Base-by-base conservation (phyloP, 2,113 vertebrate genomes). In the Takifugu flavidus region DNA sequence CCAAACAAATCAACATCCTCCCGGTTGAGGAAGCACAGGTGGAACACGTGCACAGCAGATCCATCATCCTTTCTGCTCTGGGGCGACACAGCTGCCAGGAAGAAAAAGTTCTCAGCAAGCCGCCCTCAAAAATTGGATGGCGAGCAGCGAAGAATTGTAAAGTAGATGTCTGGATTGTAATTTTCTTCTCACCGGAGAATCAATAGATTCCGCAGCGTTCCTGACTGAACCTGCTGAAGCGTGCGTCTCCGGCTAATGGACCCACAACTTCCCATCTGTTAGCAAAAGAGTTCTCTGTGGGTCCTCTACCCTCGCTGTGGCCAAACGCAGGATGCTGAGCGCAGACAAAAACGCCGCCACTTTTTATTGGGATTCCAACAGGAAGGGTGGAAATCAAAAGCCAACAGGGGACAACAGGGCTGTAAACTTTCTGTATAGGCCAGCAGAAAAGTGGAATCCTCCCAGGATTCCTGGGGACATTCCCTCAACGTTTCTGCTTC, bases 201-300 rank as follows among this genome's bases (percentile, higher is more conserved):
- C 84, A 78, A 84, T 80, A 72, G 79, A 62, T 84, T 84, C 55
- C 62, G 74, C 72, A 27, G 77, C 57, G 29, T 68, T 88, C 78
- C 74, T 85, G 84, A 84, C 84, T 75, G 61, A 67, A 79, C 57
- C 65, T 59, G 74, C 79, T 77, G 81, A 70, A 80, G 83, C 83
- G 65, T 83, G 78, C 58, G 13, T 34, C 81, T 84, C 76, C 49
- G 82, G 67, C 82, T 88, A 87, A 90, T 88, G 86, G 84, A 80
- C 71, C 86, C 59, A 26, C 78, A 81, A 79, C 67, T 74, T 81
- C 67, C 84, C 88, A 87, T 89, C 88, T 89, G 88, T 78, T 85
- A 69, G 82, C 50, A 75, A 79, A 78, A 74, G 68, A 85, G 77
- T 80, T 87, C 78, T 80, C 85, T 77, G 75, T 52, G 52, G 72